phyloP scores from a whole-genome alignment of 1,140 invertebrate species.

The Eumeta japonica region DNA sequence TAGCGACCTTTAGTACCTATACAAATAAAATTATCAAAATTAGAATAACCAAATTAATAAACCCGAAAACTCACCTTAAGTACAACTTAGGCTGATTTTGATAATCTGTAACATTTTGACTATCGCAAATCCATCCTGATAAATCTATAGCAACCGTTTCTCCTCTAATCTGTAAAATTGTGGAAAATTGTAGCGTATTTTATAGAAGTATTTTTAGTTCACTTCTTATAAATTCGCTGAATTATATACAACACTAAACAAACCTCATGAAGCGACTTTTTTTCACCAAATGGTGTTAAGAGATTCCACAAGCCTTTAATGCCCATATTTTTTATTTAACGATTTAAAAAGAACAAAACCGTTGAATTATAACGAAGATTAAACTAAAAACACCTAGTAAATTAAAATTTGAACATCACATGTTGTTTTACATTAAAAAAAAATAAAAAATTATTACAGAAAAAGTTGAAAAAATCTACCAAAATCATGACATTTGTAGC shows the following conservation, averaged over 20 bases:
- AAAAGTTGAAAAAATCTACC: too few relatives aligned
- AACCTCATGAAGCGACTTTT: slow-evolving; percentile 69
- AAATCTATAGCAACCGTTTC: slow-evolving; percentile 76
- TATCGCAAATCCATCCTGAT: slow-evolving; percentile 80
- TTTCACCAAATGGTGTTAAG: slow-evolving; percentile 68
- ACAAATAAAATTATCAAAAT: not conserved
- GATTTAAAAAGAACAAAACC: too few relatives aligned
- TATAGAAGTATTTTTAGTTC: not conserved
- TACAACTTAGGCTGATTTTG: slow-evolving; percentile 71
- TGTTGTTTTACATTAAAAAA: too few relatives aligned
- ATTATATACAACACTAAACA: too few relatives aligned
- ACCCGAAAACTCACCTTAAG: slow-evolving; percentile 69
- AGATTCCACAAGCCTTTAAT: slow-evolving; percentile 79
- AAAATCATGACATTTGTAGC: too few relatives aligned
- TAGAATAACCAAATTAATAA: too few relatives aligned
- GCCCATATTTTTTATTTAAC: slow-evolving; percentile 68
- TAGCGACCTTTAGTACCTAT: slow-evolving; percentile 2
- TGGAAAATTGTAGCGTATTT: not conserved
- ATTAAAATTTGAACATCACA: too few relatives aligned
- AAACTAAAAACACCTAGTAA: too few relatives aligned
- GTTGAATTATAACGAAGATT: too few relatives aligned
- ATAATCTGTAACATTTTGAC: slow-evolving; percentile 70
- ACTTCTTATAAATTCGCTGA: too few relatives aligned
- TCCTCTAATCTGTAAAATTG: slow-evolving; percentile 58
- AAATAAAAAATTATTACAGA: too few relatives aligned